phyloP scores from a whole-genome alignment of 2,797 vertebrate genomes.

The Tragelaphus oryx region DNA sequence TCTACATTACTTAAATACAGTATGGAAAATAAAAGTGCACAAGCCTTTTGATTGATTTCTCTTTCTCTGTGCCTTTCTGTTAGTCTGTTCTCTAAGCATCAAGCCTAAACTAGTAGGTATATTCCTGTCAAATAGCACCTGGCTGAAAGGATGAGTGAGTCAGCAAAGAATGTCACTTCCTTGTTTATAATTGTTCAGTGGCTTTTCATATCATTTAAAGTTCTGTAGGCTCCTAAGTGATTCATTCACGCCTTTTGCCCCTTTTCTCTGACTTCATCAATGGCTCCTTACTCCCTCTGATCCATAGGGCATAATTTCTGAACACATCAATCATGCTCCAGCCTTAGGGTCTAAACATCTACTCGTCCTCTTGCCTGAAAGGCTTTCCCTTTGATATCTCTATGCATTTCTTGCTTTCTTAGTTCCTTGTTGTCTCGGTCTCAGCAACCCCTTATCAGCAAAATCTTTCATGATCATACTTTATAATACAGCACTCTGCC shows the following conservation, averaged over 20 bases:
- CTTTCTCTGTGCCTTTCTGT: not conserved
- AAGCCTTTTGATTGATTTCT: not conserved
- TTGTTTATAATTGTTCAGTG: not conserved
- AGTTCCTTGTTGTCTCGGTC: not conserved
- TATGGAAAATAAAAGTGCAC: slow-evolving; percentile 66
- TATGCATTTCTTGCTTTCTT: not conserved
- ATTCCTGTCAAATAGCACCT: not conserved
- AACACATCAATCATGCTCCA: not conserved
- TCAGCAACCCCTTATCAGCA: not conserved
- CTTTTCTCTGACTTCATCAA: not conserved
- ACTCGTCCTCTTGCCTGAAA: not conserved
- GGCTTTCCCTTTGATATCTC: not conserved
- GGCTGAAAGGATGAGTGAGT: not conserved
- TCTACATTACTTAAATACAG: slow-evolving; percentile 75
- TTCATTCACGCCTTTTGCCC: not conserved
- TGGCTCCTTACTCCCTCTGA: not conserved
- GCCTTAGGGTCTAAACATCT: not conserved
- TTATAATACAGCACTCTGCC: not conserved
- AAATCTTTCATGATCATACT: not conserved
- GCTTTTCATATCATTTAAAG: not conserved
- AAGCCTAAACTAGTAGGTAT: not conserved
- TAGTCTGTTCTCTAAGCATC: not conserved
- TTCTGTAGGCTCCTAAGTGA: not conserved
- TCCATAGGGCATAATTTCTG: not conserved
- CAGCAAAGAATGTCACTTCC: not conserved